Evolutionary conservation across 2,888 invertebrate species (phyloP), one percentile per base, ranked within the genome.

Genomic region (Bombylius discolor): DNA sequence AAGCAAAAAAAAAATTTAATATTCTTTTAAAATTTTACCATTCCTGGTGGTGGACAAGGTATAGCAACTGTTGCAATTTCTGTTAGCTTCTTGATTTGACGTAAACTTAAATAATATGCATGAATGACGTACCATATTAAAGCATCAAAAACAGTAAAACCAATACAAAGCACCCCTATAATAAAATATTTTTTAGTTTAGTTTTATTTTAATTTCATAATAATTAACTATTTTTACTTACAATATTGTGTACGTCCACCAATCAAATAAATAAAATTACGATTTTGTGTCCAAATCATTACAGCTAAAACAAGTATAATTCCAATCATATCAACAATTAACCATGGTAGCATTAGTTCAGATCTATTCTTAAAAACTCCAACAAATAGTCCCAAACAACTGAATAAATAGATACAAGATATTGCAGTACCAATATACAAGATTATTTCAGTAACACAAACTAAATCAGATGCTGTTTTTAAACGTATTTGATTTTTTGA

Each of bases 11-110:
- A 6, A 33, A 5, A 47, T 36, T 36, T 36, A 6, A 6, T 36
- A 6, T 36, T 36, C 8, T 36, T 36, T 36, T 3, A 44, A 51
- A n/a, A 34, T 63, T 67, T 67, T 65, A 74, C 74, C 54, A 69
- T 63, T 56, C 72, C 72, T 13, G 74, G 71, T 13, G 72, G 67
- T 49, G 72, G 74, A 50, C 71, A 72, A 3, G 74, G 74, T 53
- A 74, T 74, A 42, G 74, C 73, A 32, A 74, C 73, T 7, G 73
- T 73, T 36, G 74, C 74, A 32, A 73, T 71, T 60, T 74, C 74
- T 4, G 71, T 69, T 45, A 74, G 55, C 57, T 72, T 73, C 45
- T 71, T 71, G 64, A 74, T 71, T 52, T 72, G 67, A 11, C 71
- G 66, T 49, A 73, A 62, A 52, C 68, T 72, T 56, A 69, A 66